Base-by-base conservation (phyloP, 2,888 invertebrate species). In the Sacculina carcini region DNA sequence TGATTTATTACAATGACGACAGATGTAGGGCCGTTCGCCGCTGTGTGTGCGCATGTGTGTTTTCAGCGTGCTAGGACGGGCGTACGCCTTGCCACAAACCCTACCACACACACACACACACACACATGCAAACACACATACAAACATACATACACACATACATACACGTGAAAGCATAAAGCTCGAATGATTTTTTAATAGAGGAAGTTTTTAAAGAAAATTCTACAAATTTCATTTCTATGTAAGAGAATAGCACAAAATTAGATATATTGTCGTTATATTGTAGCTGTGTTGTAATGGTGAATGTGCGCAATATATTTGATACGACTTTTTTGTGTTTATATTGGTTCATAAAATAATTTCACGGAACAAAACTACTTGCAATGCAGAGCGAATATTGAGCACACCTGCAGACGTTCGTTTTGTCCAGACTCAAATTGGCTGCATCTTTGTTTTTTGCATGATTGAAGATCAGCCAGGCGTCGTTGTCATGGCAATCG, bases 11-110 rank as follows among this genome's bases (percentile, higher is more conserved):
- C 92, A 94, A 62, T 89, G 89, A 48, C 80, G 78, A 65, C 90
- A 60, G 53, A 59, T 59, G 66, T 86, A 83, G 0, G 89, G 89
- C 59, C 90, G 77, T 65, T 96, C 94, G 0, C 94, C 94, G 3
- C 86, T 85, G 66, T 96, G 96, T 1, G 94, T 96, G 51, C 96
- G 72, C 52, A 94, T 73, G 66, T 96, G 96, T 0, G 94, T 96
- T 71, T 96, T 96, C 56, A 98, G 69, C 1, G 94, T 96, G 66
- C 87, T 89, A 1, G 94, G 94, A 4, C 94, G 71, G 1, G 94
- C 94, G 68, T 94, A 87, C 1, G 89, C 89, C 69, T 94, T 94
- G 14, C 92, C 92, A 64, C 92, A 94, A 56, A 92, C 83, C 28
- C 87, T 73, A 62, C 92, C 51, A 50, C 21, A 50, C 47, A 50